Percentiles rank a stretch among this genome's conserved stretches.
Evolutionary conservation across 2,113 vertebrate genomes (phyloP).

Genomic region (Micronycteris hirsuta): DNA sequence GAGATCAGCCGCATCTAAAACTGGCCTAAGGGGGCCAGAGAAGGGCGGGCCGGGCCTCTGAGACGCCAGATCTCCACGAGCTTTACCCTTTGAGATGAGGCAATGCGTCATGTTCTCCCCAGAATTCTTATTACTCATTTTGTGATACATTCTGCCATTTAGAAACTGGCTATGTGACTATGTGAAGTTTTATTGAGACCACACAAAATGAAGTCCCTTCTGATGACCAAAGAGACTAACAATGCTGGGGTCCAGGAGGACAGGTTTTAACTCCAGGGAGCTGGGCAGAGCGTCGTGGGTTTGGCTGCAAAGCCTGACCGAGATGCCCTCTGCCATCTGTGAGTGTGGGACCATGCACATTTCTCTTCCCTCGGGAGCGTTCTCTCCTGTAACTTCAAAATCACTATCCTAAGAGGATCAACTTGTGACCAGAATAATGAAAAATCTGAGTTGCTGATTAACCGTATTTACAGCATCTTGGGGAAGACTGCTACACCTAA

Average conservation of each 20-base stretch:
- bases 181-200: slow-evolving; percentile 36
- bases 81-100: neutral
- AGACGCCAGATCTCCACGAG: neutral
- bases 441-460: neutral
- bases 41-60: neutral
- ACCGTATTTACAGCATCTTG: neutral
- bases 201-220: slow-evolving; percentile 44
- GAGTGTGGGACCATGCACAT: neutral
- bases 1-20: neutral
- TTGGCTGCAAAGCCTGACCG: neutral
- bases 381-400: slow-evolving; percentile 33
- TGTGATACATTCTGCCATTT: neutral
- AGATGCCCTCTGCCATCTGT: neutral
- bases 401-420: neutral
- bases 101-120: neutral
- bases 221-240: slow-evolving; percentile 26
- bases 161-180: slow-evolving; percentile 25
- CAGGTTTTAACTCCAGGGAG: neutral
- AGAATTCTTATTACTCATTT: slow-evolving; percentile 10
- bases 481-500: neutral
- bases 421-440: neutral
- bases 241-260: neutral
- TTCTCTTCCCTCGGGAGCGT: neutral
- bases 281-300: neutral
- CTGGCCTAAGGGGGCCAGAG: too few relatives aligned